Percentiles rank a stretch among this genome's conserved stretches.
Conservation (phyloP, 2,113 vertebrate genomes). For the western clawed frog (Xenopus tropicalis) region UCB_Xtro_10.0 CM004449.2:107233001-107233500, state of each 20-base stretch:
- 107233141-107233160: too few relatives aligned
- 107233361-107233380: slow-evolving; percentile 47
- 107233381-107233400: slow-evolving; percentile 46
- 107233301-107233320: slow-evolving; percentile 34
- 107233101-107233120: background rate
- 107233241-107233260: background rate
- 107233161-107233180: background rate
- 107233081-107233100: background rate
- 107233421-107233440: slow-evolving; percentile 29
- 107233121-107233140: background rate
- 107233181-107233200: background rate
- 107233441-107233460: slow-evolving; percentile 34
- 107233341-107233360: slow-evolving; percentile 47
- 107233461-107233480: slow-evolving; percentile 44
- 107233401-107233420: slow-evolving; percentile 43
- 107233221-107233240: background rate
- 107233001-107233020: too few relatives aligned
- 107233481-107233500: slow-evolving; percentile 46
- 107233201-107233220: background rate
- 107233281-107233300: slow-evolving; percentile 39
- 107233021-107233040: too few relatives aligned
- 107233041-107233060: background rate
- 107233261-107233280: slow-evolving; percentile 11
- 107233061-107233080: background rate
- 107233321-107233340: slow-evolving; percentile 41